Conservation (phyloP, 2,797 vertebrate genomes). For the Protosalanx chinensis region DNA sequence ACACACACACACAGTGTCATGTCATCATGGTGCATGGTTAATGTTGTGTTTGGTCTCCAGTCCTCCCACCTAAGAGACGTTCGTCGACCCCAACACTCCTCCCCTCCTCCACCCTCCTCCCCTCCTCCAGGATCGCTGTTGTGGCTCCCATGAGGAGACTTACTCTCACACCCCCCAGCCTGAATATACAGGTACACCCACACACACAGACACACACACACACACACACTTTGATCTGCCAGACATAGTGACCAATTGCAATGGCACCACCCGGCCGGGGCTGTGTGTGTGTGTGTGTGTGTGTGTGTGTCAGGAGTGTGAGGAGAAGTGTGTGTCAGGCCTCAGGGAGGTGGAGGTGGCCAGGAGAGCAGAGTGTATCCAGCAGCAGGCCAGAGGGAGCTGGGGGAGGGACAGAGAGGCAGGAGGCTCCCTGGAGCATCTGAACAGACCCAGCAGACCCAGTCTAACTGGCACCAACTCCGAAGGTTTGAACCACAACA, state of each 20-base stretch:
- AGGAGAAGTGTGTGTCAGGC: background rate
- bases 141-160: conserved; percentile 87
- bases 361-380: background rate
- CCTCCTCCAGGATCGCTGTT: conserved; percentile 81
- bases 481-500: conserved; percentile 72
- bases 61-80: conserved; percentile 88
- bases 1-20: background rate
- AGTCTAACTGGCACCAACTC: conserved; percentile 85
- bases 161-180: conserved; percentile 61
- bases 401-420: conserved; percentile 81
- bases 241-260: background rate
- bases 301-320: background rate
- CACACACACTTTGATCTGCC: conserved; percentile 1
- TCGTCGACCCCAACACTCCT: conserved; percentile 71
- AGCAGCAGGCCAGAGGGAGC: conserved; percentile 80
- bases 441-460: conserved; percentile 76
- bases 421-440: conserved; percentile 82
- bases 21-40: background rate
- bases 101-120: too few relatives aligned
- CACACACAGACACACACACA: conserved; percentile 13
- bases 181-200: conserved; percentile 9
- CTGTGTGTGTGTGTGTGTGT: conserved; percentile 3
- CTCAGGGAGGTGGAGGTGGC: conserved; percentile 67
- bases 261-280: background rate
- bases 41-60: conserved; percentile 50